A percentile compares a stretch with the other conserved stretches of the same genome.
phyloP scores from a whole-genome alignment of 23 tunicate species.

The Pegea sp. region DNA sequence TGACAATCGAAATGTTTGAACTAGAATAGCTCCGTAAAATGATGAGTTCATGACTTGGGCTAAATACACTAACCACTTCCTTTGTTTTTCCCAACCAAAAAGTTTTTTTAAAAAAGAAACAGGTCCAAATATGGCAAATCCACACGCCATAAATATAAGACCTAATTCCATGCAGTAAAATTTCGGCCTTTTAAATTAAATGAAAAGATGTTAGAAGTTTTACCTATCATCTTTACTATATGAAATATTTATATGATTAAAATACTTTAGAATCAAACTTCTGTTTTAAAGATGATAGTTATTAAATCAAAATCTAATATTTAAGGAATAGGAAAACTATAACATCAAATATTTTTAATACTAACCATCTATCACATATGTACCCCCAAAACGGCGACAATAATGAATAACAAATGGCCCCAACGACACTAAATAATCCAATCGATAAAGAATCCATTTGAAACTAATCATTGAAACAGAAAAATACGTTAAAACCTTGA shows the following conservation, averaged over 20 bases:
- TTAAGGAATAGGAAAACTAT: no score
- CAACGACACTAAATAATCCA: conserved; percentile 26
- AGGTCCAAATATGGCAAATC: conserved; percentile 40
- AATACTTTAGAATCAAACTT: no score
- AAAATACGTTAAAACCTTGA: not conserved
- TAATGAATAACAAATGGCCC: conserved; percentile 51
- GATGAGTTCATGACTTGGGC: conserved; percentile 11
- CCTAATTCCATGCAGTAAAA: conserved; percentile 25
- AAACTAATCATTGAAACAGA: conserved; percentile 17
- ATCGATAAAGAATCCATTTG: conserved; percentile 34
- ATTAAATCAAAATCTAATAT: no score
- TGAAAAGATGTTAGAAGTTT: no score
- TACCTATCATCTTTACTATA: no score
- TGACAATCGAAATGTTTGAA: conserved; percentile 84
- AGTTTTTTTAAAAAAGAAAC: conserved; percentile 7
- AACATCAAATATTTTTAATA: not conserved
- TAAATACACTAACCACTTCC: conserved; percentile 44
- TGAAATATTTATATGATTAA: no score
- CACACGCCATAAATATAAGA: conserved; percentile 6
- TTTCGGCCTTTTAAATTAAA: conserved; percentile 15
- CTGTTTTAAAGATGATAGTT: no score
- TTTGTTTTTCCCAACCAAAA: conserved; percentile 57
- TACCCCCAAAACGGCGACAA: conserved; percentile 86
- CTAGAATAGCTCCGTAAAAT: conserved; percentile 42
- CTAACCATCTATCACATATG: conserved; percentile 58